Evolutionary conservation across 2,888 invertebrate species (phyloP), one percentile per base, ranked within the genome.

Genomic region (Papilio demoleus): DNA sequence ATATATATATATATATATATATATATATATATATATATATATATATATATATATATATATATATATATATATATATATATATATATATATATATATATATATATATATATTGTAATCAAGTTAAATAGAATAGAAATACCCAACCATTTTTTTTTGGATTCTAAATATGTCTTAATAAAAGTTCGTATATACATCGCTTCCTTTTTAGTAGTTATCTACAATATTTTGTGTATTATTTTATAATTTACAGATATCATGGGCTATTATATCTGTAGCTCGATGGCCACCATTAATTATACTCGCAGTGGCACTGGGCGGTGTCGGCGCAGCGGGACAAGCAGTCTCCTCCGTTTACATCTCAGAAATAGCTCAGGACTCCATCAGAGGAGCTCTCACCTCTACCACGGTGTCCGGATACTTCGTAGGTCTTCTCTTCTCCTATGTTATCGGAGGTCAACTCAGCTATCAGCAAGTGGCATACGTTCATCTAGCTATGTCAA

Each of bases 281-380:
- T 80, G 80, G 50, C 82, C 86, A 4, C 76, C 79, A 0, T 40
- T 88, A 11, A 79, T 91, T 1, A 73, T 91, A 0, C 68, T 82
- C 2, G 81, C 88, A 0, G 72, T 86, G 11, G 76, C 80, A 0
- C 38, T 91, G 0, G 82, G 86, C 0, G 91, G 91, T 0, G 73
- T 86, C 0, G 90, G 90, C 1, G 83, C 88, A 0, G 90, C 86
- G 0, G 91, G 91, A 0, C 91, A 91, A 64, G 88, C 86, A 1
- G 83, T 88, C 0, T 84, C 89, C 0, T 77, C 87, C 1, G 85
- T 92, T 6, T 92, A 81, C 74, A 87, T 92, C 22, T 82, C 88
- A 0, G 92, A 92, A 72, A 86, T 92, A 61, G 75, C 83, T 2
- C 86, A 91, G 59, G 88, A 90, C 59, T 84, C 87, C 0, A 87